Conservation (phyloP, 2,113 vertebrate species). For the Coracopsis vasa region DNA sequence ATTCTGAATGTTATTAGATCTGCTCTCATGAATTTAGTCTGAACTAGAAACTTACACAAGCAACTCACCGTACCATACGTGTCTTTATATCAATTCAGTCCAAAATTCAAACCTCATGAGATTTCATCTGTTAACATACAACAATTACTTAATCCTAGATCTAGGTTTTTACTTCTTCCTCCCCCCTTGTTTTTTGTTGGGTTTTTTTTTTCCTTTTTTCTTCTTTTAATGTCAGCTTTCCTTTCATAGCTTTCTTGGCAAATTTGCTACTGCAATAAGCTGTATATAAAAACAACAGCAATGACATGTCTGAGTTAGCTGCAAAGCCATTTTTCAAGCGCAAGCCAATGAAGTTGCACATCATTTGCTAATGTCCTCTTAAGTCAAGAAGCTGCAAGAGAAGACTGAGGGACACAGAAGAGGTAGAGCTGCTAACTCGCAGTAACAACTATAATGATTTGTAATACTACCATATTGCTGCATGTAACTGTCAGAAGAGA, state of each 20-base stretch:
- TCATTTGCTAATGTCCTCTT: not conserved
- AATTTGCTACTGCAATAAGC: not conserved
- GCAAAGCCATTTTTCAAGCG: not conserved
- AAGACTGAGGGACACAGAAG: not conserved
- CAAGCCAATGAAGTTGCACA: not conserved
- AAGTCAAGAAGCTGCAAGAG: not conserved
- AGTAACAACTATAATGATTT: not conserved
- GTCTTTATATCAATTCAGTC: not conserved
- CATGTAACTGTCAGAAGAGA: not conserved
- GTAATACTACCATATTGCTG: not conserved
- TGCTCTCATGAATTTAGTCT: not conserved
- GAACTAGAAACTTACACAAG: not conserved
- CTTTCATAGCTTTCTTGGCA: not conserved
- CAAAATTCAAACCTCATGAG: not conserved
- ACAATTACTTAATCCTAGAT: not conserved
- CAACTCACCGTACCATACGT: not conserved
- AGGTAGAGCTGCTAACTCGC: not conserved
- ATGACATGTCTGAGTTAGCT: not conserved
- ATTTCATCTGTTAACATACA: not conserved
- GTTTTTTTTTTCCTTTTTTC: not conserved
- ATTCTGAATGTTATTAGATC: not conserved
- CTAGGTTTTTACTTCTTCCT: not conserved
- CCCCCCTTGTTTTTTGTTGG: accelerated
- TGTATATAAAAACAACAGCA: not conserved
- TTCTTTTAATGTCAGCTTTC: not conserved